Base-by-base conservation (phyloP, 2,797 vertebrate species). In the Hoplostethus mediterraneus region DNA sequence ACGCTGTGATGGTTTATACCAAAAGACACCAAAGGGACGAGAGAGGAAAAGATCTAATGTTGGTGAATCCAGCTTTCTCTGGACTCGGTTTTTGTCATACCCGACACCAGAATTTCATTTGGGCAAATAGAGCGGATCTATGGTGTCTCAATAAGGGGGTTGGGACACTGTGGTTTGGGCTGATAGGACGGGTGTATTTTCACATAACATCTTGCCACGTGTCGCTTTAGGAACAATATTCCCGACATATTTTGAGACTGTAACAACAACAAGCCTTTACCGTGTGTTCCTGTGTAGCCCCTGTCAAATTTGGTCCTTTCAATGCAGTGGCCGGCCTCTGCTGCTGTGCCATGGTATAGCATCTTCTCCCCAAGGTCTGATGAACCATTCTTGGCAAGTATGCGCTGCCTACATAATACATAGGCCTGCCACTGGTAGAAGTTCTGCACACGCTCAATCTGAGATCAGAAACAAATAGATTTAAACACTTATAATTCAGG, bases 401-500 rank as follows among this genome's bases (percentile, higher is more conserved):
- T 80, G 1, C 81, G 89, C 21, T 84, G 1, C 59, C 0, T 73
- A 21, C 79, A 81, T 52, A 89, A 14, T 0, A 17, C 33, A 3
- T 70, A 92, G 5, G 90, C 86, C 0, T 72, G 10, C 90, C 91
- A 91, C 59, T 86, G 80, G 82, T 77, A 79, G 21, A 4, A 0
- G 75, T 92, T 93, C 55, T 94, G 92, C 74, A 94, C 84, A 4
- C 92, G 89, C 59, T 92, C 92, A 49, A 94, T 92, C 93, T 94
- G 69, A 25, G 9, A 54, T n/a, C 1, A 71, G 6, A 71, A 64
- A 52, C 33, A 11, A 47, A 42, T 28, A 28, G 1, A 28, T 28
- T 28, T 28, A 28, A 28, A 3, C 28, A 28, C 28, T 28, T 28
- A 28, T 2, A 2, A 28, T 28, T 28, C 28, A 28, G 28, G 28